Evolutionary conservation across 2,888 invertebrate species (phyloP), one percentile per base, ranked within the genome.

Genomic region (Buathra laborator): DNA sequence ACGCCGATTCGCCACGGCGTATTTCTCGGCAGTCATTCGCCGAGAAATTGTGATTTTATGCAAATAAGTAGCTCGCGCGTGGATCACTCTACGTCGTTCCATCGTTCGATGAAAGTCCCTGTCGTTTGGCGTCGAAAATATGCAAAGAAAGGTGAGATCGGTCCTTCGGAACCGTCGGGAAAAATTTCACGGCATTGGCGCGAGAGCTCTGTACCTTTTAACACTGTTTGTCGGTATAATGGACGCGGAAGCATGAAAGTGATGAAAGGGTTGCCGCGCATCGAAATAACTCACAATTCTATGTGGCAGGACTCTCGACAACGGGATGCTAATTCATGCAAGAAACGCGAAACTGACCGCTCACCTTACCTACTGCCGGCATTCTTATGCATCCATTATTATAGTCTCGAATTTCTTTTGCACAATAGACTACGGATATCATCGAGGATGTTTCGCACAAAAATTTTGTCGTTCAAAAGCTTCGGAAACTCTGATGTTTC

Each of bases 31-130:
- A 48, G 83, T 87, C 82, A 81, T 78, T 67, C 74, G 46, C 81
- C 79, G 79, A 75, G 71, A 86, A 87, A 82, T 86, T 46, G 70
- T 53, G 62, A 84, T 86, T 86, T 77, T 83, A 86, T 86, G 84
- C 86, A 84, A 86, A 83, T 84, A 67, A 84, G 37, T 48, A 43
- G 56, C 66, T 70, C 71, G 64, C 75, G 56, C 32, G 53, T 14
- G 56, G 70, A 29, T 19, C 56, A 19, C 37, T 1, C 24, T 24
- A 24, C 24, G 24, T 24, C 1, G 48, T 14, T 3, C 2, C 29
- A n/a, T 53, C 32, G 87, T 85, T 81, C 56, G 56, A 85, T 70
- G 87, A 87, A 86, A 88, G 85, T 79, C 24, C 70, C 75, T 72
- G 80, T 64, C 80, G 84, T 79, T 86, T 87, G 88, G 87, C 48